Base-by-base conservation (phyloP, 2,888 invertebrate genomes). In the Actias luna region DNA sequence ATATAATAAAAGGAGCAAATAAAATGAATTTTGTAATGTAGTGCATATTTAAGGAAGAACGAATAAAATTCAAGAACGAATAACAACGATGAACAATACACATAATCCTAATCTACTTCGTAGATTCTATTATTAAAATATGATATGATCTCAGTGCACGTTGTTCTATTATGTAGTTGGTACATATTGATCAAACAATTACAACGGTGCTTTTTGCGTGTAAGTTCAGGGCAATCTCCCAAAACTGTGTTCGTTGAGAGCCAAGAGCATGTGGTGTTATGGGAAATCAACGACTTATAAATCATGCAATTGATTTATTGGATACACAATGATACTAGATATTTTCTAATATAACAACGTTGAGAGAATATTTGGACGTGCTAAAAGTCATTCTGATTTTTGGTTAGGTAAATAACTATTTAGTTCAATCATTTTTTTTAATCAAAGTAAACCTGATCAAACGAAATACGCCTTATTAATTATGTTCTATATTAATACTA, bases 171-270 rank as follows among this genome's bases (percentile, higher is more conserved):
- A 58, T 5, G 29, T 35, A 61, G 25, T 50, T 60, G 12, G 27
- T 52, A 35, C 14, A 18, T 39, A 36, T 29, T 36, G 52, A 29
- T 55, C 12, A 27, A 39, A 58, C 18, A 58, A 62, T 46, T 58
- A 33, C 42, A 58, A 16, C n/a, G n/a, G n/a, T 25, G 29, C 61
- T 46, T 67, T 66, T 65, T 65, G 58, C 63, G 69, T 69, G 68
- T 70, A 77, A 78, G 78, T 79, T 78, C 77, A 87, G 84, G 88
- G 89, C 87, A 88, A 83, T 71, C 77, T 73, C 87, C 87, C 87
- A 89, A 89, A 76, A 75, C 63, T 65, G 66, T 77, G 77, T 79
- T 77, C 73, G 75, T 76, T 77, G 82, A 82, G 80, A 87, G 87
- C 87, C 88, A 89, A 87, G 64, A 71, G 29, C 55, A 22, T 55